phyloP scores from a whole-genome alignment of 2,113 vertebrate species.

The Varanus komodoensis region DNA sequence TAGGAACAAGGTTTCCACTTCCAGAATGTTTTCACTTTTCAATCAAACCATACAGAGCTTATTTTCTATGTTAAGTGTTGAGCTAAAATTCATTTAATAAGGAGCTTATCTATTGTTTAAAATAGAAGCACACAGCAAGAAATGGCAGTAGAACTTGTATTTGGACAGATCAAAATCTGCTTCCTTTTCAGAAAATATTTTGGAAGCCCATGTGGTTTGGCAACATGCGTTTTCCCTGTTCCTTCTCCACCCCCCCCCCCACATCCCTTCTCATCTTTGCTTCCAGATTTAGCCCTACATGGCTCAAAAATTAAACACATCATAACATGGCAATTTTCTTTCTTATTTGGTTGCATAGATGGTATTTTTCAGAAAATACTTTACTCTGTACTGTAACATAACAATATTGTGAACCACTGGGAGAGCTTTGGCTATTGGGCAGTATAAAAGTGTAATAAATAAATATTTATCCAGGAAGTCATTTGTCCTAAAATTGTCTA shows the following conservation, averaged over 20 bases:
- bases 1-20: neutral
- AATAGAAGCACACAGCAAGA: neutral
- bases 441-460: no score
- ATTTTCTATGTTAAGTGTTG: neutral
- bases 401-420: no score
- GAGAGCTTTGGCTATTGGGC: no score
- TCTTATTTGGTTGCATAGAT: neutral
- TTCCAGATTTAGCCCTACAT: neutral
- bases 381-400: neutral
- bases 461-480: slow-evolving; percentile 11
- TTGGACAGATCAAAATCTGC: neutral
- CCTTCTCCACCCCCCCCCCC: neutral
- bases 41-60: neutral
- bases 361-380: slow-evolving; percentile 11
- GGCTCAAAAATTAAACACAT: neutral
- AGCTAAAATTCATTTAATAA: neutral
- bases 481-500: slow-evolving; percentile 16
- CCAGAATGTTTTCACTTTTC: neutral
- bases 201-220: neutral
- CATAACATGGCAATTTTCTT: neutral
- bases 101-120: neutral
- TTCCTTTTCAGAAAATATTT: neutral
- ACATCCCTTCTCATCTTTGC: neutral
- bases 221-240: neutral
- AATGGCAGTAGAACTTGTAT: neutral